Conservation (phyloP, 2,888 invertebrate genomes). For the Mactromeris polynyma region DNA sequence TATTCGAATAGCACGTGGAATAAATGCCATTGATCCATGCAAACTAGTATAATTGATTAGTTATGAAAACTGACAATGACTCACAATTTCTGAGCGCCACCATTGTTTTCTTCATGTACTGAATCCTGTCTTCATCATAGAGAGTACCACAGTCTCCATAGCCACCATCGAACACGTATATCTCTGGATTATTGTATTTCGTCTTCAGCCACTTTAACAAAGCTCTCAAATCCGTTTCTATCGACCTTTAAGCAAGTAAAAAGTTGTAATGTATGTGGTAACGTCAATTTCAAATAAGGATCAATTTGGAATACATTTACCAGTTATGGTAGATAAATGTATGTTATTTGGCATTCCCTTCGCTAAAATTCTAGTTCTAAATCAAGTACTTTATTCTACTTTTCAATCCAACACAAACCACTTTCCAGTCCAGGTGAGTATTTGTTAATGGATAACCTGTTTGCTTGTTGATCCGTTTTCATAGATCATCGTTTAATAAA, state of each 20-base stretch:
- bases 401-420: too few relatives aligned
- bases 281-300: not conserved
- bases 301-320: not conserved
- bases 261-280: not conserved
- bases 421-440: too few relatives aligned
- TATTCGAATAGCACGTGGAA: not conserved
- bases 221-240: conserved; percentile 67
- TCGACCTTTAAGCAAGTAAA: conserved; percentile 6
- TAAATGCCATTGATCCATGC: too few relatives aligned
- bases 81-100: conserved; percentile 83
- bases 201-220: conserved; percentile 76
- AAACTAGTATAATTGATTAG: too few relatives aligned
- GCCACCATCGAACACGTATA: conserved; percentile 83
- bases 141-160: conserved; percentile 79
- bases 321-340: too few relatives aligned
- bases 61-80: not conserved
- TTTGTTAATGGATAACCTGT: too few relatives aligned
- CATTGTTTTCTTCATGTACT: conserved; percentile 81
- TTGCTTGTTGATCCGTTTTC: too few relatives aligned
- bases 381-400: too few relatives aligned
- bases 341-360: too few relatives aligned
- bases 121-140: conserved; percentile 80
- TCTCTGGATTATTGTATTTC: conserved; percentile 72
- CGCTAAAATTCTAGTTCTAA: too few relatives aligned
- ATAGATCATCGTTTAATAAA: too few relatives aligned